phyloP scores from a whole-genome alignment of 2,888 invertebrate genomes.

The Tachina lurida region DNA sequence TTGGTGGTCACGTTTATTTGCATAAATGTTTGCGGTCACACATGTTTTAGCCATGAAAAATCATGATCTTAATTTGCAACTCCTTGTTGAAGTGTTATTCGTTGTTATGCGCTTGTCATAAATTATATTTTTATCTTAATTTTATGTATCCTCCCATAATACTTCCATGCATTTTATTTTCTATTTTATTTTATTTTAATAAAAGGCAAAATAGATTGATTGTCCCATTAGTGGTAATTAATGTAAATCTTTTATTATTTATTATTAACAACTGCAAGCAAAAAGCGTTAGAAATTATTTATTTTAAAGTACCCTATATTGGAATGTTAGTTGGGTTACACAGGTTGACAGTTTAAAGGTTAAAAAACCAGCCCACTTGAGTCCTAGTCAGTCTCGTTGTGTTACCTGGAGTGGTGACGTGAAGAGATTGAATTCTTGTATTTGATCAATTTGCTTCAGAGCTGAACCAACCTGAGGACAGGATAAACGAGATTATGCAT shows the following conservation, averaged over 20 bases:
- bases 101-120: conserved; percentile 29
- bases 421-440: no score
- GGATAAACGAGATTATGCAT: no score
- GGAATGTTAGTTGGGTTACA: background rate
- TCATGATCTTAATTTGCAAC: background rate
- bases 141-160: conserved; percentile 66
- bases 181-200: conserved; percentile 8
- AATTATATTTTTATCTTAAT: conserved; percentile 67
- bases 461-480: no score
- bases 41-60: background rate
- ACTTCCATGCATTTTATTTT: conserved; percentile 18
- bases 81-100: conserved; percentile 18
- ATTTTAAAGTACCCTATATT: conserved; percentile 4
- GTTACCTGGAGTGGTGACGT: no score
- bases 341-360: no score
- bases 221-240: conserved; percentile 68
- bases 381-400: no score
- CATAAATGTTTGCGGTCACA: no score
- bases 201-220: conserved; percentile 59
- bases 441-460: no score
- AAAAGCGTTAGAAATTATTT: conserved; percentile 6
- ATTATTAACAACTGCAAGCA: conserved; percentile 26
- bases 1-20: no score
- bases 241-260: conserved; percentile 57
- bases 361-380: no score